These are phyloP conservation scores for Tragelaphus scriptus DNA, from an alignment of 2,113 vertebrate genomes.

Conservation along the genomic window DNA sequence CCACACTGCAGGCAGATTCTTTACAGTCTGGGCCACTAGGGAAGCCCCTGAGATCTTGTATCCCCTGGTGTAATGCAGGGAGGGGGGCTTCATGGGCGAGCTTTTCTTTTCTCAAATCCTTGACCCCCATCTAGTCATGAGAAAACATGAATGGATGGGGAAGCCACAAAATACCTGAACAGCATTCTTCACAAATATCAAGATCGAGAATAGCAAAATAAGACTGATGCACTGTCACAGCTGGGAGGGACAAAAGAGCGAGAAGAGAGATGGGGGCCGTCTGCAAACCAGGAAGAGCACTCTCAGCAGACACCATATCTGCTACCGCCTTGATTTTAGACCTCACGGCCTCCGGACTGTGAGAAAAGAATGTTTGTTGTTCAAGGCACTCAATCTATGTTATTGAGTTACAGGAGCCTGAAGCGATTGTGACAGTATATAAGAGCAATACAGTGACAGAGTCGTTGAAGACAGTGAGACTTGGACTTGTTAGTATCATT, in stretches of 20 bases:
- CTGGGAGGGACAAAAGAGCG: neutral
- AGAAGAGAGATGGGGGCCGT: neutral
- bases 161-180: neutral
- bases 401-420: neutral
- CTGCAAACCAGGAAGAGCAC: neutral
- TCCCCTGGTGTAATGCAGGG: neutral
- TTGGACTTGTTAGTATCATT: neutral
- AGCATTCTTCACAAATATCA: neutral
- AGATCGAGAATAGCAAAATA: neutral
- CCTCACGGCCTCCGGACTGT: neutral
- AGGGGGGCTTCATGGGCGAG: neutral
- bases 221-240: neutral
- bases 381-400: neutral
- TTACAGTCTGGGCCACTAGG: neutral
- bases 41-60: neutral
- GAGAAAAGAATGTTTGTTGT: neutral
- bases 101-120: neutral
- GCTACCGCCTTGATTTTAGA: neutral
- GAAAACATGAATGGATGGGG: neutral
- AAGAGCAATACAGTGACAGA: neutral
- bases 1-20: neutral
- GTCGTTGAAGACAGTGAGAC: neutral
- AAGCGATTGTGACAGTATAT: neutral
- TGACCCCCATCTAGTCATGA: neutral
- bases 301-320: neutral